Evolutionary conservation across 2,797 vertebrate species (phyloP), one percentile per base, ranked within the genome.

Genomic region (Brachymystax lenok): DNA sequence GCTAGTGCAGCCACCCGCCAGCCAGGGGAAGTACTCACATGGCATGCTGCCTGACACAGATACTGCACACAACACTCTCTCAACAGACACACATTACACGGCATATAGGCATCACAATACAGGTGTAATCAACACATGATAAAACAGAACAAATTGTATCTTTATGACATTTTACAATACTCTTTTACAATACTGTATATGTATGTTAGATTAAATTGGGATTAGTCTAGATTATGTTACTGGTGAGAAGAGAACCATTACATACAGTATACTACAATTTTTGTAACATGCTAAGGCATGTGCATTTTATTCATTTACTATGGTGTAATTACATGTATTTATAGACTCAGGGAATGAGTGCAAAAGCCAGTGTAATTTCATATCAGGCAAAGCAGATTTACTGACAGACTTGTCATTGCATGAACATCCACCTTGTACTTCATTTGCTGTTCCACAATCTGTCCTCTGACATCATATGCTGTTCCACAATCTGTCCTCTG

Each of bases 11-110:
- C 77, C 84, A 63, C 82, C 84, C 81, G 82, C 76, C 76, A 83
- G 76, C 6, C 80, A 73, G 82, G 78, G 83, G 77, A 69, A 4
- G 46, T 73, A 35, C 77, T 74, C 82, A 82, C 80, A 83, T 2
- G 50, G 71, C 19, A 35, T 81, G 78, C 79, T 77, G 82, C 82
- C 82, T 85, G 85, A 89, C 89, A 90, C 86, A 91, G 77, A 91
- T 84, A 85, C 83, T 80, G 84, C 84, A 82, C 87, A 85, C 83
- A 81, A 79, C 80, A 81, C 8, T 90, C 88, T 90, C 84, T 85
- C 79, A 68, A 68, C 28, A 68, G 66, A 16, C 28, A 63, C 27
- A 67, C 30, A 67, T 13, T 17, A 30, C 17, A 82, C 74, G 79
- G 76, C 56, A 50, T 66, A 77, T 77, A 21, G 76, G 73, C 63